Evolutionary conservation across 2,797 vertebrate genomes (phyloP).

Genomic region (Novumbra hubbsi): DNA sequence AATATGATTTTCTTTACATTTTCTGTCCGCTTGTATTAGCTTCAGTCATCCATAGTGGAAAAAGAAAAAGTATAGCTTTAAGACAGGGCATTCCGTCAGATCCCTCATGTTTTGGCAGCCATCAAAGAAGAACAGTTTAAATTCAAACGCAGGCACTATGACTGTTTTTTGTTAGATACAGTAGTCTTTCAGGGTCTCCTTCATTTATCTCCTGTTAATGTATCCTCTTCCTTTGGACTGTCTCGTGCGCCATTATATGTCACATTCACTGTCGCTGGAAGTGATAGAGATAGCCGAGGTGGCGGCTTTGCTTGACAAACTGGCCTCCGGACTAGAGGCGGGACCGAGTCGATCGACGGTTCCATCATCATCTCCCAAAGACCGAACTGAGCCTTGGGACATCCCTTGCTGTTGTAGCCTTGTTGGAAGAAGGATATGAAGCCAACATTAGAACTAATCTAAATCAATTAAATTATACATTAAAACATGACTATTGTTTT

Average conservation of each 20-base stretch:
- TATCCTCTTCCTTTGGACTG: constrained; percentile 46
- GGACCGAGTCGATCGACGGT: constrained; percentile 84
- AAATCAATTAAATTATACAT: not conserved
- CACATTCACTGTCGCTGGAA: constrained; percentile 98
- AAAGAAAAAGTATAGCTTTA: constrained; percentile 58
- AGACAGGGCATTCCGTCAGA: constrained; percentile 61
- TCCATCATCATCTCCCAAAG: constrained; percentile 85
- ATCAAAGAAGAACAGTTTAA: constrained; percentile 62
- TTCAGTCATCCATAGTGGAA: constrained; percentile 70
- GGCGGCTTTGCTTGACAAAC: constrained; percentile 94
- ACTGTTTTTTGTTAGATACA: constrained; percentile 71
- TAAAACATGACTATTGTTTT: not conserved
- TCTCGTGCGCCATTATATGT: constrained; percentile 82
- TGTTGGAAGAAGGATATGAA: constrained; percentile 47
- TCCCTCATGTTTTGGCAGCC: constrained; percentile 65
- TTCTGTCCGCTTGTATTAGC: constrained; percentile 55
- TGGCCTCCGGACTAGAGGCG: constrained; percentile 91
- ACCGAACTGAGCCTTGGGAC: constrained; percentile 86
- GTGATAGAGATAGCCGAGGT: constrained; percentile 98
- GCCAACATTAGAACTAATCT: not conserved
- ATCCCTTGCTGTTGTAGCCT: constrained; percentile 98
- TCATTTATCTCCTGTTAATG: constrained; percentile 44
- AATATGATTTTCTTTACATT: constrained; percentile 38
- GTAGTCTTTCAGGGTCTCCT: constrained; percentile 65
- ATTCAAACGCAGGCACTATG: constrained; percentile 75